phyloP scores from a whole-genome alignment of 2,888 invertebrate genomes.

The Sinelater perroti region DNA sequence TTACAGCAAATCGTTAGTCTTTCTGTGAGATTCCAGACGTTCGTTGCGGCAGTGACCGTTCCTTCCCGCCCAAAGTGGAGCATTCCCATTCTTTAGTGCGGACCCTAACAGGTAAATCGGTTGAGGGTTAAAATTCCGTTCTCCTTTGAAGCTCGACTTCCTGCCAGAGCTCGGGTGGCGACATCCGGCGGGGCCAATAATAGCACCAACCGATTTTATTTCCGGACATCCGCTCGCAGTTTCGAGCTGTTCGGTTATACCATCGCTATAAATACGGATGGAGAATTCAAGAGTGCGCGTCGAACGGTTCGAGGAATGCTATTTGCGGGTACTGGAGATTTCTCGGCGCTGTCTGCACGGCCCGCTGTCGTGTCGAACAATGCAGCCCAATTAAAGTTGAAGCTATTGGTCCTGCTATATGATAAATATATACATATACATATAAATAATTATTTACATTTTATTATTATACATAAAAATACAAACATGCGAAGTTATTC shows the following conservation, averaged over 20 bases:
- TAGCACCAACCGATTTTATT: conserved; percentile 41
- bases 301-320: too few species aligned
- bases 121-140: conserved; percentile 20
- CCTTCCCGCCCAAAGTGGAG: neutral
- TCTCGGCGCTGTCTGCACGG: too few species aligned
- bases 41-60: neutral
- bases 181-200: conserved; percentile 40
- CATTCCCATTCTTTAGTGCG: neutral
- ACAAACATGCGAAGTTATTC: too few species aligned
- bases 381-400: too few species aligned
- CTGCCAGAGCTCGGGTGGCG: conserved; percentile 32
- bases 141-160: conserved; percentile 27
- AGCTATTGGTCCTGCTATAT: too few species aligned
- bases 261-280: neutral
- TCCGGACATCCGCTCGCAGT: conserved; percentile 39
- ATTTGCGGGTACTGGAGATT: too few species aligned
- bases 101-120: conserved; percentile 9
- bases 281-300: too few species aligned
- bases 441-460: too few species aligned
- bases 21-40: too few species aligned
- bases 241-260: conserved; percentile 14
- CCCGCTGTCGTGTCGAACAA: too few species aligned
- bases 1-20: neutral
- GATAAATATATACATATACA: too few species aligned
- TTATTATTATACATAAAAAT: too few species aligned